These are phyloP conservation scores for Cheilosia urbana DNA, from an alignment of 2,888 invertebrate species.

Conservation along the genomic window DNA sequence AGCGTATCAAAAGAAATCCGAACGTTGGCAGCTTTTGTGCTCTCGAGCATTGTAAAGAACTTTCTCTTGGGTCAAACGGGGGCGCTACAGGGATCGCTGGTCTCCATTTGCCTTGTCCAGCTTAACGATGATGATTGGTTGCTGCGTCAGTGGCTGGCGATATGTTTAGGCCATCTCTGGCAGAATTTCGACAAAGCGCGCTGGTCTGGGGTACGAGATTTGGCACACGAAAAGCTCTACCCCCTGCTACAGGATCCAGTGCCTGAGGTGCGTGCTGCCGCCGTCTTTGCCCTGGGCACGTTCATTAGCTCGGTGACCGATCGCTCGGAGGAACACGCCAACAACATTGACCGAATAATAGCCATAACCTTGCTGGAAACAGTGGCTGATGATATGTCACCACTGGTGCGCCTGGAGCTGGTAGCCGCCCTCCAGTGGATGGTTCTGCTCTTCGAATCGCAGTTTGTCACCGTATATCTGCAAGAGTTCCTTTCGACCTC, in stretches of 20 bases:
- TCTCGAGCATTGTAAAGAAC: conserved; percentile 96
- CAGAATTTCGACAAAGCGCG: conserved; percentile 93
- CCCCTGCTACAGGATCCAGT: conserved; percentile 90
- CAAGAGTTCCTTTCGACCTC: conserved; percentile 84
- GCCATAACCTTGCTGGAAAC: conserved; percentile 93
- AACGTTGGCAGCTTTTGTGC: conserved; percentile 96
- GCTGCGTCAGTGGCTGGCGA: conserved; percentile 94
- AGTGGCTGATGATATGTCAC: conserved; percentile 92
- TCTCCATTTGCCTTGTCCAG: conserved; percentile 96
- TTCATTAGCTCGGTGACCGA: conserved; percentile 93
- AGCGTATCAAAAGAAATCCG: conserved; percentile 93
- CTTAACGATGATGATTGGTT: conserved; percentile 88
- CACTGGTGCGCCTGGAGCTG: conserved; percentile 93
- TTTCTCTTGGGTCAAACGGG: conserved; percentile 95
- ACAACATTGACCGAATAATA: conserved; percentile 96
- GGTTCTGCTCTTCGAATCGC: conserved; percentile 93
- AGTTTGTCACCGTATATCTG: conserved; percentile 91
- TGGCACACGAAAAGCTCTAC: conserved; percentile 97
- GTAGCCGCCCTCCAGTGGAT: conserved; percentile 94
- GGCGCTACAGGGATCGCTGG: conserved; percentile 94
- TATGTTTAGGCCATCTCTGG: conserved; percentile 96
- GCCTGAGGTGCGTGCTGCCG: conserved; percentile 96
- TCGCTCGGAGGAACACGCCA: conserved; percentile 96
- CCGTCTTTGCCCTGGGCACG: conserved; percentile 97
- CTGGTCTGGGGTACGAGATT: conserved; percentile 98